Conservation (phyloP, 2,888 invertebrate species). For the Hermaeophaga mercurialis region DNA sequence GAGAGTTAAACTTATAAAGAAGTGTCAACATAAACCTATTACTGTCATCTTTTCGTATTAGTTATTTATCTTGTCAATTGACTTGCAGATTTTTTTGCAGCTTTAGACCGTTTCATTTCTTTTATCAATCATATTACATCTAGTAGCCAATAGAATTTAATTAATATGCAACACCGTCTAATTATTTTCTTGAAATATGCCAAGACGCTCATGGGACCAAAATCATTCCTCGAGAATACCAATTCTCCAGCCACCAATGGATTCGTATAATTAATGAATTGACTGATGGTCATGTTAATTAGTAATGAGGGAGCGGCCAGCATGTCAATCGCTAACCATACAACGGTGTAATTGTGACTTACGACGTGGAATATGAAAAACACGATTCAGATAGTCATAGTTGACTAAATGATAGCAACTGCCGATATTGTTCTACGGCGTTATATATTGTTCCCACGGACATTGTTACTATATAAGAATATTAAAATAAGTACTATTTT, state of each 20-base stretch:
- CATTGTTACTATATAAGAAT: background rate
- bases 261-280: slow-evolving; percentile 46
- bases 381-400: slow-evolving; percentile 45
- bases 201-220: background rate
- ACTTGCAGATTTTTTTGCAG: no score
- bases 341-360: slow-evolving; percentile 45
- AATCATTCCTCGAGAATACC: slow-evolving; percentile 10
- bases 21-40: no score
- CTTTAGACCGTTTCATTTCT: no score
- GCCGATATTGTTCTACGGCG: slow-evolving; percentile 36
- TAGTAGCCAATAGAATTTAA: no score
- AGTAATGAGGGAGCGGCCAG: slow-evolving; percentile 42
- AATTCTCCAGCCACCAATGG: slow-evolving; percentile 23
- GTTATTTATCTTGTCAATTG: no score
- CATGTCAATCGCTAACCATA: slow-evolving; percentile 28
- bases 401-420: slow-evolving; percentile 36
- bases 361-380: slow-evolving; percentile 46
- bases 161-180: slow-evolving; percentile 1
- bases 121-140: no score
- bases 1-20: no score
- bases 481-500: background rate
- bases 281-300: slow-evolving; percentile 44
- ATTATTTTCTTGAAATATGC: slow-evolving; percentile 6
- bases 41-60: no score
- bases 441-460: slow-evolving; percentile 37